A percentile compares a stretch with the other conserved stretches of the same genome.
Conservation (phyloP, 2,888 invertebrate species). For the Acronicta leporina region DNA sequence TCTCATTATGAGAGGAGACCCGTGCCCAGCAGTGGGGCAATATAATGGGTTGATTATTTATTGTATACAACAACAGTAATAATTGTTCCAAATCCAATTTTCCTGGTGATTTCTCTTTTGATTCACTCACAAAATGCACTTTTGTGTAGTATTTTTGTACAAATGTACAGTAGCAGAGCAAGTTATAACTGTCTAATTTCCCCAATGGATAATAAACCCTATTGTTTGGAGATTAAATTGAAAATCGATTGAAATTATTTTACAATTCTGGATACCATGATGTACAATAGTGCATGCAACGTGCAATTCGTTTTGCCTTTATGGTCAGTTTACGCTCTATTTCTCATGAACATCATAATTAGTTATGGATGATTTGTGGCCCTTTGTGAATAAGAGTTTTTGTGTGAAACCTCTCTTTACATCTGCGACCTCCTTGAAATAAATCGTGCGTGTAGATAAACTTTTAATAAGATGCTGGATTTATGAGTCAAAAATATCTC, state of each 20-base stretch:
- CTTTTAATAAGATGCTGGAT: not conserved
- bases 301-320: constrained; percentile 56
- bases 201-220: too few relatives aligned
- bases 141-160: constrained; percentile 30
- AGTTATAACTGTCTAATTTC: too few relatives aligned
- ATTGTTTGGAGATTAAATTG: too few relatives aligned
- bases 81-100: not conserved
- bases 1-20: too few relatives aligned
- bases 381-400: constrained; percentile 46
- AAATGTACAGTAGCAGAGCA: too few relatives aligned
- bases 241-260: too few relatives aligned
- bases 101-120: constrained; percentile 11
- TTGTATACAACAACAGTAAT: too few relatives aligned
- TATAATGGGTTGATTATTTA: too few relatives aligned
- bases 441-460: not conserved
- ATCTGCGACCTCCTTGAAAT: not conserved
- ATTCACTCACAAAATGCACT: constrained; percentile 6
- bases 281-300: constrained; percentile 26
- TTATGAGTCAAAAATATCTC: too few relatives aligned
- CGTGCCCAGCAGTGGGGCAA: too few relatives aligned
- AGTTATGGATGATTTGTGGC: constrained; percentile 56
- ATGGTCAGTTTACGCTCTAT: constrained; percentile 63
- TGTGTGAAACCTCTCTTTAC: constrained; percentile 17
- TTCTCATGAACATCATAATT: constrained; percentile 54
- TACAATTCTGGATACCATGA: too few relatives aligned